Percentiles rank a stretch among this genome's conserved stretches.
phyloP scores from a whole-genome alignment of 2,888 invertebrate genomes.

The Mesochorus sp. region DNA sequence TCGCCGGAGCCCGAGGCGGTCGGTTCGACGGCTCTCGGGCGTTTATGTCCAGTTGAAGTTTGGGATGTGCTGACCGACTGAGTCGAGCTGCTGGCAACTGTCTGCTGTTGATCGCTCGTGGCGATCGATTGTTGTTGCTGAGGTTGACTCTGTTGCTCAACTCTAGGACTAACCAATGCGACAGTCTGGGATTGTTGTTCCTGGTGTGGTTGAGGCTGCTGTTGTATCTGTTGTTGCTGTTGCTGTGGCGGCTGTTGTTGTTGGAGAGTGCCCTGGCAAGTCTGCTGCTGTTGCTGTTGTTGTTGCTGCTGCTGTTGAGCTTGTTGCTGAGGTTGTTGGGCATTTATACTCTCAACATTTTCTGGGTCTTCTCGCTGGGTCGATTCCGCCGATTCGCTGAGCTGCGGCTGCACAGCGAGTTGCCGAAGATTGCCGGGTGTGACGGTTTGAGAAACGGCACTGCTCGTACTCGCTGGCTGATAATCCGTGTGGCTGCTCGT shows the following conservation, averaged over 20 bases:
- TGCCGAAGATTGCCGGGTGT: slow-evolving; percentile 85
- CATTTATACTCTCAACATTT: slow-evolving; percentile 78
- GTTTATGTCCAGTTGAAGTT: slow-evolving; percentile 84
- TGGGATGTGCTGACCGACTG: slow-evolving; percentile 88
- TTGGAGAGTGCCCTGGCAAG: slow-evolving; percentile 20
- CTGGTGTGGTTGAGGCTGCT: slow-evolving; percentile 69
- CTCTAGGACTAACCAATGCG: slow-evolving; percentile 76
- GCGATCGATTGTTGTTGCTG: slow-evolving; percentile 72
- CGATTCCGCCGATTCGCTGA: slow-evolving; percentile 83
- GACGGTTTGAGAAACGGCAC: slow-evolving; percentile 81
- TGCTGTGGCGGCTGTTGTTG: slow-evolving; percentile 65
- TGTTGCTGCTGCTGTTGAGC: slow-evolving; percentile 63
- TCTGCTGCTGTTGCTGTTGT: slow-evolving; percentile 64
- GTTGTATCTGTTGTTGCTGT: slow-evolving; percentile 68
- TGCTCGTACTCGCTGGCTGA: slow-evolving; percentile 92
- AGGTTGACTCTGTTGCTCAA: slow-evolving; percentile 66
- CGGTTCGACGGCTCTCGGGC: slow-evolving; percentile 83
- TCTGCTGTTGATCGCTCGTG: slow-evolving; percentile 79
- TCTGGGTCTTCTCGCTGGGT: slow-evolving; percentile 84
- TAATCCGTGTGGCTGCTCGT: slow-evolving; percentile 91
- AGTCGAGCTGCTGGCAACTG: slow-evolving; percentile 84
- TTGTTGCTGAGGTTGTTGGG: slow-evolving; percentile 66
- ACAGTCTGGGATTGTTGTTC: slow-evolving; percentile 79
- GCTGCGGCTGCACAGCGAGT: slow-evolving; percentile 86
- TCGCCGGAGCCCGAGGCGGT: slow-evolving; percentile 75